Base-by-base conservation (phyloP, 2,888 invertebrate species). In the Scaptomyza flava region DNA sequence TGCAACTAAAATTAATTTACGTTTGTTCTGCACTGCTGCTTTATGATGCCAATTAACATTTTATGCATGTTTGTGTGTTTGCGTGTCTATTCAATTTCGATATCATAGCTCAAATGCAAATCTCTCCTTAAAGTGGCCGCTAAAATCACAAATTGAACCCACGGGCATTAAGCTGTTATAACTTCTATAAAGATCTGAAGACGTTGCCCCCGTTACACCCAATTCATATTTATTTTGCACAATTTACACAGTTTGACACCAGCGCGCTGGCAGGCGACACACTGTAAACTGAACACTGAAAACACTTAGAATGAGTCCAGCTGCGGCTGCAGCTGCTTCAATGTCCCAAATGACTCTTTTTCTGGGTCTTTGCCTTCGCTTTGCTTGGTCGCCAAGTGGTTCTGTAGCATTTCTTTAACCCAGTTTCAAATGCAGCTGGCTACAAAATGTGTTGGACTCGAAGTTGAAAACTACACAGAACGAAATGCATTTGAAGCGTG, bases 1-100 rank as follows among this genome's bases (percentile, higher is more conserved):
- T 75, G 59, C 53, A 65, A 52, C 52, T 69, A 75, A 75, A 81
- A 81, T 72, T 78, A 78, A 76, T 72, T 73, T 79, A 67, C 51
- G 42, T 50, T 51, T 76, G 71, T 57, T 62, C 66, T 51, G 51
- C 12, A 30, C 47, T 23, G 8, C 17, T 71, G 73, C 71, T 73
- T 76, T 80, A 78, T 71, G 68, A 45, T 48, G 64, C 68, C 78
- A 85, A 82, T 85, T 81, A 84, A 70, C 67, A 57, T 81, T 77
- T 50, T 47, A 58, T 41, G 41, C 17, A 11, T 8, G 7, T 38
- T 3, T 38, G 14, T 14, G 1, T 14, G 38, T 38, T 1, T 38
- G 38, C 52, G 48, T 50, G 53, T 46, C 71, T 56, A 70, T 71
- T 68, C 62, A 77, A 70, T 67, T 56, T 53, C 31, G n/a, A 42